A percentile compares a stretch with the other conserved stretches of the same genome.
phyloP scores from a whole-genome alignment of 2,797 vertebrate genomes.

The Apodemus agrarius region DNA sequence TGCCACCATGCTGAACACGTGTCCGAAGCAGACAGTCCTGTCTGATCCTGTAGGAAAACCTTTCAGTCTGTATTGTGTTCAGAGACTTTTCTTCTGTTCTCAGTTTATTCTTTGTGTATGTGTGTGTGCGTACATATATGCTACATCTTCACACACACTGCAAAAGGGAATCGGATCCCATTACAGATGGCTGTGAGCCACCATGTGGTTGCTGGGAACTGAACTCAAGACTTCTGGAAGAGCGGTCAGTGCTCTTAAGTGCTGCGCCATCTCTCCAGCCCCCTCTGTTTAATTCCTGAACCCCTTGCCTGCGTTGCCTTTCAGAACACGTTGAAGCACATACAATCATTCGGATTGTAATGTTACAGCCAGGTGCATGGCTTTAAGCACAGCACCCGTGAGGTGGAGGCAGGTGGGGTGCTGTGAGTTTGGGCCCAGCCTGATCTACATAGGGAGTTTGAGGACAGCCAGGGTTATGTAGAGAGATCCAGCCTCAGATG shows the following conservation, averaged over 20 bases:
- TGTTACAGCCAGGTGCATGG: not conserved
- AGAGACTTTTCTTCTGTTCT: not conserved
- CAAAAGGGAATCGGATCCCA: not conserved
- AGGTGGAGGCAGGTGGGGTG: no score
- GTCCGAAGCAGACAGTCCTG: not conserved
- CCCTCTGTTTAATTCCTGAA: not conserved
- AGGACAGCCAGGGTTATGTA: not conserved
- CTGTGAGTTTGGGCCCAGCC: no score
- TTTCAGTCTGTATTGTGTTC: not conserved
- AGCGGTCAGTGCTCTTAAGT: not conserved
- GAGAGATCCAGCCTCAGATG: not conserved
- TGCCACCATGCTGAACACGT: not conserved
- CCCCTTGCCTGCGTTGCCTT: not conserved
- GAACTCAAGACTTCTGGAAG: not conserved
- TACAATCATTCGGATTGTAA: not conserved
- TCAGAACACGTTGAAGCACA: not conserved
- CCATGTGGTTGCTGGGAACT: not conserved
- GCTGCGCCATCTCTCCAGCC: not conserved
- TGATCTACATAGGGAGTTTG: not conserved
- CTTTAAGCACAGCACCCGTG: not conserved
- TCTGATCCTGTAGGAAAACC: not conserved
- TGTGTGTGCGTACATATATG: not conserved
- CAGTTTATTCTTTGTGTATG: not conserved
- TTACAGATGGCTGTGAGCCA: not conserved
- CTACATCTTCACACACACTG: not conserved